phyloP scores from a whole-genome alignment of 2,797 vertebrate species.

The Bradypodion ventrale region DNA sequence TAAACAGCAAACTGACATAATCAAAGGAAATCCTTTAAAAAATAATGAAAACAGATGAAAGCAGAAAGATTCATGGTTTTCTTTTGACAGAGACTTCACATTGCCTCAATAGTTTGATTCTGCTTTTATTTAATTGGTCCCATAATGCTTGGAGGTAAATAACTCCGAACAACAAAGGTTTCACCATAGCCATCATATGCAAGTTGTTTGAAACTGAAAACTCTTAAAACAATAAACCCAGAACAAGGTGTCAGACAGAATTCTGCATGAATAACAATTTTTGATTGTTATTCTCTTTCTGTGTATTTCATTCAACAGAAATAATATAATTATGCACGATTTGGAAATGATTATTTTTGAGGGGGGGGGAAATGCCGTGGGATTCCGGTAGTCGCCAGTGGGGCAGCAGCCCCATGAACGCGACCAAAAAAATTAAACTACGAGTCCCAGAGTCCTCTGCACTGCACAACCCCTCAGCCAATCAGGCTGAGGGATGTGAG shows the following conservation, averaged over 20 bases:
- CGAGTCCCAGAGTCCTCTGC: too few species aligned
- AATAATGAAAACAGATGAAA: not conserved
- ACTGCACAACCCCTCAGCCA: too few species aligned
- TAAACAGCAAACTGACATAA: not conserved
- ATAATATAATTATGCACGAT: too few species aligned
- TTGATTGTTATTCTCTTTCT: slow-evolving; percentile 3
- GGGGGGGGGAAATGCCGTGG: too few species aligned
- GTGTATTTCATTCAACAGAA: not conserved
- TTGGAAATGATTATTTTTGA: too few species aligned
- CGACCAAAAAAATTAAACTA: too few species aligned
- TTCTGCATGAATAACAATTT: slow-evolving; percentile 45
- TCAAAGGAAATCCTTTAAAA: not conserved
- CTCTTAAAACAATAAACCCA: slow-evolving; percentile 53
- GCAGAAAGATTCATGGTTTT: slow-evolving; percentile 32
- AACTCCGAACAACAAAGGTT: too few species aligned
- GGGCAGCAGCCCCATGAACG: too few species aligned
- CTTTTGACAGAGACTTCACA: slow-evolving; percentile 32
- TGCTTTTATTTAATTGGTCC: slow-evolving; percentile 34
- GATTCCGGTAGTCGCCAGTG: too few species aligned
- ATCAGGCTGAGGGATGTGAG: too few species aligned
- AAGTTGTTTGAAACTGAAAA: slow-evolving; percentile 55
- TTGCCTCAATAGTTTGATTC: slow-evolving; percentile 44
- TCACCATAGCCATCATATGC: slow-evolving; percentile 52
- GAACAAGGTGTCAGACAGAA: slow-evolving; percentile 49
- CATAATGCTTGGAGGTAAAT: slow-evolving; percentile 1